A percentile compares a stretch with the other conserved stretches of the same genome.
Evolutionary conservation across 2,797 vertebrate genomes (phyloP).

Genomic region (Channallabes apus): DNA sequence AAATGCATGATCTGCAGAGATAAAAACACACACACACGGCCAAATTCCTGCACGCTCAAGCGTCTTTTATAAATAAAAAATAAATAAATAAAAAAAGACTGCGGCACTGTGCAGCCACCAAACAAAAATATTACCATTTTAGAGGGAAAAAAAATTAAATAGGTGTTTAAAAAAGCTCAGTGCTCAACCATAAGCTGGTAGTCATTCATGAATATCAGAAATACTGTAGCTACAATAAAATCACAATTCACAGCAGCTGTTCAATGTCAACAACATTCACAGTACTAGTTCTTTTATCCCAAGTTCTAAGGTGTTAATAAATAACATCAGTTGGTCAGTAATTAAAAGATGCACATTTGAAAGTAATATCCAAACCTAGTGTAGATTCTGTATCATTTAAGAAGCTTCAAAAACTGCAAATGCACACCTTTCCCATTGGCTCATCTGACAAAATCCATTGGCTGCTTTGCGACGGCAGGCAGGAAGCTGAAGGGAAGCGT

Average conservation of each 20-base stretch:
- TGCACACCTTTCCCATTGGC: slow-evolving; percentile 66
- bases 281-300: background rate
- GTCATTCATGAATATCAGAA: background rate
- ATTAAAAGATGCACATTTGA: background rate
- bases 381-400: background rate
- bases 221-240: background rate
- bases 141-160: background rate
- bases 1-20: background rate
- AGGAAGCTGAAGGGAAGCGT: slow-evolving; percentile 61
- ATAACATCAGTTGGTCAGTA: too few relatives aligned
- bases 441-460: slow-evolving; percentile 70
- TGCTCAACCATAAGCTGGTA: background rate
- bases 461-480: slow-evolving; percentile 54
- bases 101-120: background rate
- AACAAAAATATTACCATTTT: background rate
- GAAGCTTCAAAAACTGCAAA: background rate
- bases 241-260: background rate
- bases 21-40: background rate
- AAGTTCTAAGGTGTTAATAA: background rate
- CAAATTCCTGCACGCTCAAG: background rate
- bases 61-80: background rate
- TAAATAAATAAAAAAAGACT: background rate
- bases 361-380: background rate
- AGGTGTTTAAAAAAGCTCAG: background rate
- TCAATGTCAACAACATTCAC: background rate